These are phyloP conservation scores for Octonoba sinensis DNA, from an alignment of 2,888 invertebrate genomes.

Conservation along the genomic window DNA sequence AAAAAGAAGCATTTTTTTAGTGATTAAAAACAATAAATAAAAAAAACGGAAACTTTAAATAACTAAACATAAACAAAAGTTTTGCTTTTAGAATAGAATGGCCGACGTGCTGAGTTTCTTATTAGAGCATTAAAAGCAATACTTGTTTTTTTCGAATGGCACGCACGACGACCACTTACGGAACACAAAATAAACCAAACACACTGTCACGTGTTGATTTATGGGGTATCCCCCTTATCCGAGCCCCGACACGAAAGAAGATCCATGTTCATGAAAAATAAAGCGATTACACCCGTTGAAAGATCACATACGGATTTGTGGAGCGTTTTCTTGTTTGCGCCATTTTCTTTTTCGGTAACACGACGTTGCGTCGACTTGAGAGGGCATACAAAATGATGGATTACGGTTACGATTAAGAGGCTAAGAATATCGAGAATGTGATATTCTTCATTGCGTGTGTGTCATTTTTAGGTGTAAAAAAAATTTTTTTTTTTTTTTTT, in stretches of 20 bases:
- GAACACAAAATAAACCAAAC: slow-evolving; percentile 15
- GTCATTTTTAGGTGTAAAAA: slow-evolving; percentile 1
- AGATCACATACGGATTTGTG: slow-evolving; percentile 24
- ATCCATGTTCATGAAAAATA: slow-evolving; percentile 50
- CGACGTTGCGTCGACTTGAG: not conserved
- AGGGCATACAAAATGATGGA: slow-evolving; percentile 52
- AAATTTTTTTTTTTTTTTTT: not conserved
- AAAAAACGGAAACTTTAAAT: too few relatives aligned
- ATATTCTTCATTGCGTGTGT: slow-evolving; percentile 38
- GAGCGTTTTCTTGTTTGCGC: slow-evolving; percentile 13
- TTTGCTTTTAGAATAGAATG: too few relatives aligned
- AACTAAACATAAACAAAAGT: too few relatives aligned
- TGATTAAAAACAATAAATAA: too few relatives aligned
- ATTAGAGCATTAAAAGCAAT: too few relatives aligned
- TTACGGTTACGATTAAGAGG: slow-evolving; percentile 49
- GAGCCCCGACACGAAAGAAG: slow-evolving; percentile 30
- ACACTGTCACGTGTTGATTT: slow-evolving; percentile 30
- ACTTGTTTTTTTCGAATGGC: too few relatives aligned
- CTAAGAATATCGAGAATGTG: slow-evolving; percentile 36
- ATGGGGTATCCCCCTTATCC: slow-evolving; percentile 42
- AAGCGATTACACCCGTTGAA: slow-evolving; percentile 55
- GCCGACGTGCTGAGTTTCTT: too few relatives aligned
- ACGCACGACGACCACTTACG: slow-evolving; percentile 7
- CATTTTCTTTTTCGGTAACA: not conserved
- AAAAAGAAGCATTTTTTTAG: too few relatives aligned